Conservation (phyloP, 2,797 vertebrate species). For the Schizothorax lantsangensis region DNA sequence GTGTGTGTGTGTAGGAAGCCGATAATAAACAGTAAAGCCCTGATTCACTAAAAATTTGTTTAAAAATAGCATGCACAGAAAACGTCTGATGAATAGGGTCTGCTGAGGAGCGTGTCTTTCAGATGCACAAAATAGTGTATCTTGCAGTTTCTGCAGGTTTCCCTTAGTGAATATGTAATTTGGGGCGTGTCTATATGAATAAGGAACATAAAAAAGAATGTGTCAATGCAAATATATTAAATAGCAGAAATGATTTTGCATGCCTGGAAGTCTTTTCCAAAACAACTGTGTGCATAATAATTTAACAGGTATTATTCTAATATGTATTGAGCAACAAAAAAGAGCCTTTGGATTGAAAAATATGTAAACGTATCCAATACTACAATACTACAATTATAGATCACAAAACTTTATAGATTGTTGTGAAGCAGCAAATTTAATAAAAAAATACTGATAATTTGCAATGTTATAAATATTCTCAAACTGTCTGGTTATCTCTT, state of each 20-base stretch:
- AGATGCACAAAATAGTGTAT: background rate
- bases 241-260: background rate
- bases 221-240: background rate
- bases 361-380: background rate
- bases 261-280: background rate
- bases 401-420: too few relatives aligned
- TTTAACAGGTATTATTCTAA: background rate
- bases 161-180: background rate
- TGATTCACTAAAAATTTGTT: background rate
- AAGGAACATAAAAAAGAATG: background rate
- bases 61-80: background rate
- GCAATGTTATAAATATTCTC: background rate
- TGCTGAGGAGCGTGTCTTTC: background rate
- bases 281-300: background rate
- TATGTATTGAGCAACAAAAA: background rate
- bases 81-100: background rate
- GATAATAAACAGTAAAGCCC: slow-evolving; percentile 2
- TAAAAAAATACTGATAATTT: background rate
- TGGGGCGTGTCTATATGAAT: background rate
- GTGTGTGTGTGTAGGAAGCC: background rate
- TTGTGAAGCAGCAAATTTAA: too few relatives aligned
- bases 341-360: background rate
- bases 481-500: background rate
- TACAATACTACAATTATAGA: background rate
- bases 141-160: background rate